These are phyloP conservation scores for Nomada hirtipes DNA, from an alignment of 2,888 invertebrate genomes.

Conservation along the genomic window DNA sequence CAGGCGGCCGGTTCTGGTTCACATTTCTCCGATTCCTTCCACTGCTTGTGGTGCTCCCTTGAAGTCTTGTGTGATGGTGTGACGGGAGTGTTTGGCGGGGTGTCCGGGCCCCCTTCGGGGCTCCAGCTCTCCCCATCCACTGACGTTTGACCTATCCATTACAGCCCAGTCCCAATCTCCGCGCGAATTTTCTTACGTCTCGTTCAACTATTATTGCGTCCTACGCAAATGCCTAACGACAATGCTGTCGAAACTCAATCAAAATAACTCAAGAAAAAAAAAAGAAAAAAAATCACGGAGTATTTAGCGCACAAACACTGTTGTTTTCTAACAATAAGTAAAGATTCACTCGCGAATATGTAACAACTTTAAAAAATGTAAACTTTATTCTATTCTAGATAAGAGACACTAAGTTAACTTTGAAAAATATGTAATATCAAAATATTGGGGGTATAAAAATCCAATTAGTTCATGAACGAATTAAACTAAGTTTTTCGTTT, in stretches of 20 bases:
- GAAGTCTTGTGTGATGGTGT: constrained; percentile 82
- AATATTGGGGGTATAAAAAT: too few relatives aligned
- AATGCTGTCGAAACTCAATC: constrained; percentile 82
- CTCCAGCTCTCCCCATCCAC: constrained; percentile 82
- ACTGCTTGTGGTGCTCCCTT: constrained; percentile 78
- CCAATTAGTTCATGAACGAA: too few relatives aligned
- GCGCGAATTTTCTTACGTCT: constrained; percentile 77
- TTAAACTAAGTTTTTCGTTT: not conserved
- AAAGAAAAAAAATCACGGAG: constrained; percentile 65
- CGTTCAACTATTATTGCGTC: constrained; percentile 81
- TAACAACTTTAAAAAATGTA: not conserved
- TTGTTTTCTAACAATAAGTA: constrained; percentile 1
- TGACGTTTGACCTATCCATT: constrained; percentile 84
- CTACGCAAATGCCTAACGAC: constrained; percentile 83
- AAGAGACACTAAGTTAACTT: not conserved
- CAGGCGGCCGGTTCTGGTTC: constrained; percentile 79
- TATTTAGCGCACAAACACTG: constrained; percentile 70
- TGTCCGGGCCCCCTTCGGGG: constrained; percentile 82
- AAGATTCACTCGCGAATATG: not conserved
- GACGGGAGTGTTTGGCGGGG: constrained; percentile 83
- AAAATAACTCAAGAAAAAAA: constrained; percentile 71
- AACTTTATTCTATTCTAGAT: not conserved
- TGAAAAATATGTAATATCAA: not conserved
- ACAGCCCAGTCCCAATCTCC: constrained; percentile 83
- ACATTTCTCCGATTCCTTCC: constrained; percentile 79